Percentiles rank a stretch among this genome's conserved stretches.
phyloP scores from a whole-genome alignment of 1,140 invertebrate genomes.

The Orussus abietinus region DNA sequence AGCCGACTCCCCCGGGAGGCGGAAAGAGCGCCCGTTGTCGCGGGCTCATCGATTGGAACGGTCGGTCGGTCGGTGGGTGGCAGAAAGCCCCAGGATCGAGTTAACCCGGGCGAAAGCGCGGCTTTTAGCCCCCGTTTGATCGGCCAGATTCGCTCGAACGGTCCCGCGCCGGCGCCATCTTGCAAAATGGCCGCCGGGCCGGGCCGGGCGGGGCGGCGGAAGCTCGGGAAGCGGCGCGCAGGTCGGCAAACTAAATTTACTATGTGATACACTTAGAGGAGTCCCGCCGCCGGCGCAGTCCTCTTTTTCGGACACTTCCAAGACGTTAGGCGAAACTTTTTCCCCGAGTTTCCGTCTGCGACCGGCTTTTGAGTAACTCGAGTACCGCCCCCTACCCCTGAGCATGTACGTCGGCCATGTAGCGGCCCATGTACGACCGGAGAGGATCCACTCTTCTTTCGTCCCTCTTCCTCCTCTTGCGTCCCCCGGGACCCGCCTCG shows the following conservation, averaged over 20 bases:
- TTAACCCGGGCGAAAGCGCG: constrained; percentile 49
- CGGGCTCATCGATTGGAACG: constrained; percentile 47
- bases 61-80: constrained; percentile 24
- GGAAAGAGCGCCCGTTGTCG: constrained; percentile 37
- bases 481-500: too few species aligned
- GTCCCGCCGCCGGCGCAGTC: constrained; percentile 26
- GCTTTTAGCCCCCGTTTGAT: constrained; percentile 54
- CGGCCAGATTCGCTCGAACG: constrained; percentile 53
- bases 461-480: not conserved
- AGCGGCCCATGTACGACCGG: not conserved
- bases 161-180: constrained; percentile 35
- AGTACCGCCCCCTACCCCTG: constrained; percentile 23
- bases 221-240: too few species aligned
- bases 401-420: too few species aligned
- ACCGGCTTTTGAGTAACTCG: constrained; percentile 25
- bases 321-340: constrained; percentile 45
- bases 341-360: constrained; percentile 21
- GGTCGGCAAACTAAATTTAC: constrained; percentile 51
- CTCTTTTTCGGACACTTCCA: constrained; percentile 48
- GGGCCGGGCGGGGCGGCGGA: constrained; percentile 1
- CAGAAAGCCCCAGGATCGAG: constrained; percentile 42
- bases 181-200: constrained; percentile 30
- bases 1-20: too few species aligned
- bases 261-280: constrained; percentile 53
- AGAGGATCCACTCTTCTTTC: constrained; percentile 9